These are phyloP conservation scores for Pogonomyrmex barbatus DNA, from an alignment of 1,140 invertebrate species.

Conservation along the genomic window DNA sequence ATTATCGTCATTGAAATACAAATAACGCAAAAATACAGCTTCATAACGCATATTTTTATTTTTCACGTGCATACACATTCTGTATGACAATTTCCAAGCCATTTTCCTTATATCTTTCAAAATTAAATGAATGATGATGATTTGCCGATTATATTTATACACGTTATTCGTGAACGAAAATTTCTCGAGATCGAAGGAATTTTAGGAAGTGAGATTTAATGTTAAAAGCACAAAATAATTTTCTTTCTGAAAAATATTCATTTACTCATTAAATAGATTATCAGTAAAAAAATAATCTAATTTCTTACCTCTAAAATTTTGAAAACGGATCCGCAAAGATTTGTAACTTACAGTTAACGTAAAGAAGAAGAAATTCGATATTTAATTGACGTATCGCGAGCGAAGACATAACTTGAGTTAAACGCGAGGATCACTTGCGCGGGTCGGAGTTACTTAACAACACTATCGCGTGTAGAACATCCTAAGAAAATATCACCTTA, in stretches of 20 bases:
- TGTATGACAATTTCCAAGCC: background rate
- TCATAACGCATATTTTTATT: background rate
- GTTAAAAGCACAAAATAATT: background rate
- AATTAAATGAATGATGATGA: background rate
- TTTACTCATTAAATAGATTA: background rate
- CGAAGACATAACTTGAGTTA: background rate
- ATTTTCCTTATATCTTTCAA: background rate
- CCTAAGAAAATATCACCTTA: constrained; percentile 76
- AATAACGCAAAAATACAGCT: background rate
- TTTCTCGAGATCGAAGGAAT: background rate
- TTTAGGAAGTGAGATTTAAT: background rate
- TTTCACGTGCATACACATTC: background rate
- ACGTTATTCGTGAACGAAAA: background rate
- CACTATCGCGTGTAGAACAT: background rate
- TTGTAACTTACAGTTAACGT: background rate
- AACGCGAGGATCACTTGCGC: constrained; percentile 20
- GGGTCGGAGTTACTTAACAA: constrained; percentile 12
- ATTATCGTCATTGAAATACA: constrained; percentile 2
- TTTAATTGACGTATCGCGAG: background rate
- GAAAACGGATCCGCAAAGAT: background rate
- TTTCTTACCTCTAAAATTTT: background rate
- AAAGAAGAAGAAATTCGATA: background rate
- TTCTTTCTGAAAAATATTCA: constrained; percentile 1
- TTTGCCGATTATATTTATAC: background rate
- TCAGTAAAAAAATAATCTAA: background rate